A percentile compares a stretch with the other conserved stretches of the same genome.
These are phyloP conservation scores for Tenodera sinensis DNA, from an alignment of 2,888 invertebrate genomes.

Conservation along the genomic window DNA sequence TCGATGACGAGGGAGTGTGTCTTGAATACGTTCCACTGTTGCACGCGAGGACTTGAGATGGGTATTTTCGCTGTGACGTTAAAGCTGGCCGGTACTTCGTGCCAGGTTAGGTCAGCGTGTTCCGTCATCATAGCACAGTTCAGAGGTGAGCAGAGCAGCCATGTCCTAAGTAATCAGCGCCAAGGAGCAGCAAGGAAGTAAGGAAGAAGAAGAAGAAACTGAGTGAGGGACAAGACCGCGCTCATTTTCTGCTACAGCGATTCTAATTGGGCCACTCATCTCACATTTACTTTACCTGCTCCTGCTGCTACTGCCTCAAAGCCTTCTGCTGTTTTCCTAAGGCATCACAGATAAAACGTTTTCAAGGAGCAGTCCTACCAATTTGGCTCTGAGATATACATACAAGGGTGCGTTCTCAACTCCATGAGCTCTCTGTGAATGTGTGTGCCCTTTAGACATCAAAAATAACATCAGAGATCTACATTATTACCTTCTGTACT, in stretches of 20 bases:
- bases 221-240: slow-evolving; percentile 11
- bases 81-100: neutral
- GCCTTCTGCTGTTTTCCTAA: neutral
- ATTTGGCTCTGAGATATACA: neutral
- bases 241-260: slow-evolving; percentile 40
- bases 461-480: no score
- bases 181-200: neutral
- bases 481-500: no score
- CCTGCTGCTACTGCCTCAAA: no score
- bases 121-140: neutral
- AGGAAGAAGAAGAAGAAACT: neutral
- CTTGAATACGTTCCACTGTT: neutral
- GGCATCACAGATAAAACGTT: neutral
- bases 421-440: no score
- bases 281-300: slow-evolving; percentile 21
- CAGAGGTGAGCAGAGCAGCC: slow-evolving; percentile 17
- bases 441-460: no score
- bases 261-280: slow-evolving; percentile 38
- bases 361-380: neutral
- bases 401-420: no score
- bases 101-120: slow-evolving; percentile 10
- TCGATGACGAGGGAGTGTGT: no score
- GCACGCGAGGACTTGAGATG: neutral
- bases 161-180: neutral
- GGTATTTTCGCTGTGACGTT: neutral